Conservation (phyloP, 1,140 invertebrate genomes). For the Chionoecetes opilio region DNA sequence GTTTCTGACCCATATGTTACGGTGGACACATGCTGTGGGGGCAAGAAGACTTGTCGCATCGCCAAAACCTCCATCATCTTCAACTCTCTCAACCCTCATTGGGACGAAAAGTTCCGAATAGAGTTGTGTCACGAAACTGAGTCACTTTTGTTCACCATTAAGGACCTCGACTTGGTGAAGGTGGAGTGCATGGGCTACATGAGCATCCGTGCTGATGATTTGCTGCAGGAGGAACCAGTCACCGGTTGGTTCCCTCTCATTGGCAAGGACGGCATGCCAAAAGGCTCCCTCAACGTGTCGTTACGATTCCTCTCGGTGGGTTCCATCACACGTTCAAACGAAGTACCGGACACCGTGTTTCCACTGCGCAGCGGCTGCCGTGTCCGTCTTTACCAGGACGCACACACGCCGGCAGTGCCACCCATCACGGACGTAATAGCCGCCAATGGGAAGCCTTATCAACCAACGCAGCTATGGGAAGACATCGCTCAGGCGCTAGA, state of each 20-base stretch:
- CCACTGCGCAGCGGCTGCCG: conserved; percentile 76
- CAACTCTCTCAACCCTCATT: conserved; percentile 81
- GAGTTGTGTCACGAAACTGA: conserved; percentile 81
- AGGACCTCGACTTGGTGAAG: conserved; percentile 81
- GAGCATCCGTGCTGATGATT: conserved; percentile 80
- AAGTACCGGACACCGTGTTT: conserved; percentile 81
- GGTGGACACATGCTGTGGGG: conserved; percentile 77
- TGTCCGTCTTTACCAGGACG: conserved; percentile 81
- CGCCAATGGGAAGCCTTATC: conserved; percentile 72
- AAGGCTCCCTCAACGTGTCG: conserved; percentile 79
- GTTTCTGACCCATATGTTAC: conserved; percentile 81
- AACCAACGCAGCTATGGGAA: conserved; percentile 79
- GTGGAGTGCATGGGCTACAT: conserved; percentile 80
- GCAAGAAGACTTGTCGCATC: conserved; percentile 77
- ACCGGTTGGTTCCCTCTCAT: conserved; percentile 81
- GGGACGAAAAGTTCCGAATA: conserved; percentile 81
- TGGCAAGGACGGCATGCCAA: conserved; percentile 71
- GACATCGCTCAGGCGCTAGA: conserved; percentile 78
- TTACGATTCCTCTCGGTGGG: conserved; percentile 77
- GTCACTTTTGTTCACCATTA: conserved; percentile 79
- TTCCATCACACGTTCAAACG: conserved; percentile 79
- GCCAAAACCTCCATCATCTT: conserved; percentile 81
- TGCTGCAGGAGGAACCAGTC: conserved; percentile 78
- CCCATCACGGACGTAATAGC: conserved; percentile 78
- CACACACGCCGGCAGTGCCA: conserved; percentile 80